Base-by-base conservation (phyloP, 2,797 vertebrate genomes). In the Pseudochromis fuscus region DNA sequence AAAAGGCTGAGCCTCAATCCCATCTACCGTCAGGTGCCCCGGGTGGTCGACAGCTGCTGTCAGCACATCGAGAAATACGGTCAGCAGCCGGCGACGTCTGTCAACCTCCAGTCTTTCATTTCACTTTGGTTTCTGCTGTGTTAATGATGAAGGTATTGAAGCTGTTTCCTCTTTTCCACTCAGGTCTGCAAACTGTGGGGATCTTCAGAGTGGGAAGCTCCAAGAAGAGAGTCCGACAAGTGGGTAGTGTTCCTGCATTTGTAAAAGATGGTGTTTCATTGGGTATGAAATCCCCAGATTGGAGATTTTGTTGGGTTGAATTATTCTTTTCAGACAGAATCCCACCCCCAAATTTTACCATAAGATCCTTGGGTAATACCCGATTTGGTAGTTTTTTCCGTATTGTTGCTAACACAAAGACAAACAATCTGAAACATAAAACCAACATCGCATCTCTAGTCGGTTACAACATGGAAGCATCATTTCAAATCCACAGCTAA, bases 171-270 rank as follows among this genome's bases (percentile, higher is more conserved):
- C 0, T 60, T 60, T 13, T 72, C 16, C n/a, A 1, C 30, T 48
- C 90, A 98, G 97, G 96, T 89, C 93, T 98, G 77, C 96, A 97
- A 86, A 98, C 97, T 35, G 97, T 98, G 63, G 97, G 97, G 68
- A 98, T 98, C 92, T 98, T 98, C 83, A 91, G 97, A 91, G 97
- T 98, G 70, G 97, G 97, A 86, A 98, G 97, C 87, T 98, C 97
- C 75, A 98, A 98, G 93, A 98, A 98, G 85, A 95, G 97, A 95
- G 97, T 98, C 62, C 93, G 96, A 92, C 97, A 98, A 94, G 97
- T 98, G 90, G 93, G 87, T 65, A n/a, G n/a, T n/a, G n/a, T n/a
- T n/a, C n/a, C n/a, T n/a, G n/a, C n/a, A n/a, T n/a, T n/a, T n/a
- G n/a, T n/a, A n/a, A n/a, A n/a, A n/a, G n/a, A n/a, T n/a, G n/a